Base-by-base conservation (phyloP, 2,888 invertebrate genomes). In the Tinea semifulvella region DNA sequence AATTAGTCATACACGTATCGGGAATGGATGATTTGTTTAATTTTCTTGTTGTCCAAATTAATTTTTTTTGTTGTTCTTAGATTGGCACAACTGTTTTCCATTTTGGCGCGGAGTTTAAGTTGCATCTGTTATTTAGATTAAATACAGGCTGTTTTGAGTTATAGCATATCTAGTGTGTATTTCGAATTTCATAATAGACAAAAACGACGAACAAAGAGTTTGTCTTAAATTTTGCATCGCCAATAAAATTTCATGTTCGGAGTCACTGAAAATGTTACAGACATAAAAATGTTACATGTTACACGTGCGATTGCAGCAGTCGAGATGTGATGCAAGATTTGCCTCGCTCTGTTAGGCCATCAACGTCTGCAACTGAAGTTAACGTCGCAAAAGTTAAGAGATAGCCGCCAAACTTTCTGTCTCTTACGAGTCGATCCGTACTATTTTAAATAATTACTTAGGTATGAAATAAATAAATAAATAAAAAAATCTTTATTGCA, bases 381-480 rank as follows among this genome's bases (percentile, higher is more conserved):
- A n/a, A n/a, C n/a, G n/a, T n/a, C n/a, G n/a, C n/a, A n/a, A n/a
- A n/a, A n/a, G n/a, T n/a, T n/a, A n/a, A n/a, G n/a, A n/a, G n/a
- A n/a, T 28, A 45, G 45, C 31, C 40, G 45, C 36, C 27, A 44
- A 51, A 48, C 46, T 46, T 49, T 46, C 44, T 46, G 42, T 42
- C 3, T 27, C 6, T 42, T 7, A 42, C 16, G 27, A 42, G 18
- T 42, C 27, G 17, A n/a, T n/a, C n/a, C n/a, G n/a, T n/a, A n/a
- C n/a, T n/a, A n/a, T n/a, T n/a, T n/a, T n/a, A n/a, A n/a, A 27
- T 44, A 39, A 42, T 38, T 48, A 48, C 48, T 35, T 49, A 45
- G 50, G 50, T 47, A 47, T 47, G 10, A 20, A 46, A 50, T 50
- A 39, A 46, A n/a, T n/a, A n/a, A n/a, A n/a, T n/a, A n/a, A n/a